phyloP scores from a whole-genome alignment of 2,888 invertebrate genomes.

The Sminthurides aquaticus region DNA sequence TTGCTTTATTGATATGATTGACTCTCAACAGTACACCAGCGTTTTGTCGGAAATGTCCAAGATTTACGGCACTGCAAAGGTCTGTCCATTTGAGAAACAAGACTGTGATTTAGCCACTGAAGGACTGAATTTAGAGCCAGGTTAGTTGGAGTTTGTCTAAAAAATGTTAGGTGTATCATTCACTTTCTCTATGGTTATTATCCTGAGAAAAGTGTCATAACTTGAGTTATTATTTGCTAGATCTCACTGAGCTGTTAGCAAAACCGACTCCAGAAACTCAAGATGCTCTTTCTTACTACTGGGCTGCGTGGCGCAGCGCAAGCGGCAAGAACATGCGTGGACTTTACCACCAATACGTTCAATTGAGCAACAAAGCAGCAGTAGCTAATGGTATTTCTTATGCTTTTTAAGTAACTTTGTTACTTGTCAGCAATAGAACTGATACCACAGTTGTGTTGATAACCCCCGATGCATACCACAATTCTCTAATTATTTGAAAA shows the following conservation, averaged over 20 bases:
- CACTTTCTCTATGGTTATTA: neutral
- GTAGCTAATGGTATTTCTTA: conserved; percentile 54
- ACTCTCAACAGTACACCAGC: conserved; percentile 45
- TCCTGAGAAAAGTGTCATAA: too few relatives aligned
- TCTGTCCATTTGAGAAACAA: conserved; percentile 55
- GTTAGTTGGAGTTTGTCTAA: conserved; percentile 45
- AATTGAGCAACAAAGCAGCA: conserved; percentile 71
- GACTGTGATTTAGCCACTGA: conserved; percentile 47
- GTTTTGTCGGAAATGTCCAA: conserved; percentile 66
- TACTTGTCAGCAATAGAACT: too few relatives aligned
- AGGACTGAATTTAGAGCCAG: conserved; percentile 54
- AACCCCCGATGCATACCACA: too few relatives aligned
- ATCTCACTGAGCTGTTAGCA: conserved; percentile 61
- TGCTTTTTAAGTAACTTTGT: neutral
- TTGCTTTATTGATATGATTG: too few relatives aligned
- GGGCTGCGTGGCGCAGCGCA: conserved; percentile 73
- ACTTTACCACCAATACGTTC: conserved; percentile 68
- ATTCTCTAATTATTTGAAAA: too few relatives aligned
- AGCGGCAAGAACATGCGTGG: conserved; percentile 68
- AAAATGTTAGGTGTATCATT: neutral
- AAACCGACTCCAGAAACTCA: conserved; percentile 59
- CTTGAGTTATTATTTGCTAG: conserved; percentile 50
- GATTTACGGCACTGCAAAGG: conserved; percentile 61
- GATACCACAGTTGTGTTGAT: too few relatives aligned
- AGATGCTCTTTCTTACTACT: conserved; percentile 65